Conservation (phyloP, 2,888 invertebrate genomes). For the Temnothorax ravouxi region DNA sequence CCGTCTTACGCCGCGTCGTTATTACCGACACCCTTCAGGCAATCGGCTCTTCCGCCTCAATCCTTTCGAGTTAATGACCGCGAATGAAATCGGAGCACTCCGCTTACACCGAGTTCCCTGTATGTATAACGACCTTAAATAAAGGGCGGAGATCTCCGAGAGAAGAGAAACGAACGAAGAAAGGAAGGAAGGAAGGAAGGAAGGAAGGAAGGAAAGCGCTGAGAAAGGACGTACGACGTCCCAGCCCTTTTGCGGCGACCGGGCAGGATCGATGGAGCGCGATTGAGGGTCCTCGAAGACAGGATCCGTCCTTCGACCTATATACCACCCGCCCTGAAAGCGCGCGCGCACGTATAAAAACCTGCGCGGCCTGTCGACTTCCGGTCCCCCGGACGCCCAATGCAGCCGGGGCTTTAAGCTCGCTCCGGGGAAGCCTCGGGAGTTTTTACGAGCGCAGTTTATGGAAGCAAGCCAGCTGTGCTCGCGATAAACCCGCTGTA, state of each 20-base stretch:
- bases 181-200: neutral
- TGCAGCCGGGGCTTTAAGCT: conserved; percentile 60
- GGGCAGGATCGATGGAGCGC: conserved; percentile 64
- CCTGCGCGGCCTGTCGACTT: conserved; percentile 38
- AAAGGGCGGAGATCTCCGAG: conserved; percentile 18
- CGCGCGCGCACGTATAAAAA: conserved; percentile 37
- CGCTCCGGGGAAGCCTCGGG: conserved; percentile 58
- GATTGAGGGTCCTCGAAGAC: conserved; percentile 61
- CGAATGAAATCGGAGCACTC: conserved; percentile 40
- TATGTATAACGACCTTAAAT: conserved; percentile 42
- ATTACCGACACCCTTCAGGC: conserved; percentile 23
- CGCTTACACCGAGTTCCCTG: conserved; percentile 33
- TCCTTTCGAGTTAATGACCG: conserved; percentile 45
- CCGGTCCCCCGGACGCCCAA: conserved; percentile 39
- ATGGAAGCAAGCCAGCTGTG: conserved; percentile 74
- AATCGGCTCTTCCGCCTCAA: conserved; percentile 39
- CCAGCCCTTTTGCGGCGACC: conserved; percentile 45
- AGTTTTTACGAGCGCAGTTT: conserved; percentile 74
- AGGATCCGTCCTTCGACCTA: conserved; percentile 54
- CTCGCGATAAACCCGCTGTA: conserved; percentile 70
- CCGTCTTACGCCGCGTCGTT: conserved; percentile 12
- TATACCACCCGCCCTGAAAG: conserved; percentile 17
- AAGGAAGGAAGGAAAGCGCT: conserved; percentile 13
- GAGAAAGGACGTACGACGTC: conserved; percentile 14
- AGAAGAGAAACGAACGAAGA: neutral